Evolutionary conservation across 2,888 invertebrate genomes (phyloP).

Genomic region (Caenorhabditis angaria): DNA sequence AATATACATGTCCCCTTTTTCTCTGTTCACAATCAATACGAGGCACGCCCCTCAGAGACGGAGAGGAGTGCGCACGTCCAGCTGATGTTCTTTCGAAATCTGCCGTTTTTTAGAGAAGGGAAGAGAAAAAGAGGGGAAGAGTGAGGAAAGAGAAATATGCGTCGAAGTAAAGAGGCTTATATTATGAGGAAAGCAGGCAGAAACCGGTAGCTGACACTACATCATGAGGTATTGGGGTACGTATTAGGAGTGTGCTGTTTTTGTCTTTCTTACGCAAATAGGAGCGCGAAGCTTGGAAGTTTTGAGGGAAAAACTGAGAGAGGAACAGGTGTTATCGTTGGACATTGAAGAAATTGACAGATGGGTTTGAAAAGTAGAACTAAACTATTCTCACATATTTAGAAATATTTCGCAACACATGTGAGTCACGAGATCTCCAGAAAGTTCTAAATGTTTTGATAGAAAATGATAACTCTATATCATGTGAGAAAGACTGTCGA

Average conservation of each 20-base stretch:
- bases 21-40: not conserved
- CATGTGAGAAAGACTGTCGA: not conserved
- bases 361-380: not conserved
- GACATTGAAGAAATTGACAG: not conserved
- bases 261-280: not conserved
- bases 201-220: constrained; percentile 1
- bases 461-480: not conserved
- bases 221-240: constrained; percentile 1
- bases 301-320: no score
- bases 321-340: no score
- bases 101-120: not conserved
- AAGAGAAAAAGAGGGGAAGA: not conserved
- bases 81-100: constrained; percentile 4
- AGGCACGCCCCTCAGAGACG: not conserved
- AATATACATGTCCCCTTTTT: not conserved
- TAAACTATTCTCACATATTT: no score
- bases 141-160: not conserved
- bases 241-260: not conserved
- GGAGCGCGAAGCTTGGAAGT: not conserved
- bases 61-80: not conserved
- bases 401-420: not conserved
- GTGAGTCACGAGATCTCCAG: not conserved
- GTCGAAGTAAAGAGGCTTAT: not conserved
- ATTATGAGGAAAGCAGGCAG: not conserved
- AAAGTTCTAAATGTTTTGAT: not conserved